These are phyloP conservation scores for Shargacucullia verbasci DNA, from an alignment of 2,888 invertebrate species.

Conservation along the genomic window DNA sequence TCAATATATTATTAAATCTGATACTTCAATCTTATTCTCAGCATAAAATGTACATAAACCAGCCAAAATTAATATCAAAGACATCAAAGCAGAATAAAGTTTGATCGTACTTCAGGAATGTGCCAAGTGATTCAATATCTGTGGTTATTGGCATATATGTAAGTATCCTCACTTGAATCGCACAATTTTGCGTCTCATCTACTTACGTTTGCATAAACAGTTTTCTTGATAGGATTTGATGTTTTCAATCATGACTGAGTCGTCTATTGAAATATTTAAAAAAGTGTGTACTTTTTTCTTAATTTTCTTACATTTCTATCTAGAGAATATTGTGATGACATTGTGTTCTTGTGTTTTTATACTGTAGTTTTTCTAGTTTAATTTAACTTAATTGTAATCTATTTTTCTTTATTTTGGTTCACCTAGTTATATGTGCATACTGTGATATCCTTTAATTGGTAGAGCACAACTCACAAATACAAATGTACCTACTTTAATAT, in stretches of 20 bases:
- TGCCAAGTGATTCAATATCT: constrained; percentile 43
- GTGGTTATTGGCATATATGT: constrained; percentile 32
- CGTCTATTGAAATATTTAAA: constrained; percentile 1
- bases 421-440: too few relatives aligned
- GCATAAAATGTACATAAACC: constrained; percentile 2
- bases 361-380: too few relatives aligned
- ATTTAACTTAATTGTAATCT: too few relatives aligned
- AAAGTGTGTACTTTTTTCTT: constrained; percentile 3
- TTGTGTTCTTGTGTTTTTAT: too few relatives aligned
- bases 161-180: constrained; percentile 26
- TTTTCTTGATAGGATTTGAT: constrained; percentile 22
- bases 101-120: constrained; percentile 29
- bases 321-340: too few relatives aligned
- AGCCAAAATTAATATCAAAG: constrained; percentile 19
- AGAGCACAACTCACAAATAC: too few relatives aligned
- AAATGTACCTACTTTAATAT: too few relatives aligned
- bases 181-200: constrained; percentile 10
- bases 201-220: constrained; percentile 6
- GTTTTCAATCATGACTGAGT: constrained; percentile 1
- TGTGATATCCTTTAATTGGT: too few relatives aligned
- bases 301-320: background rate
- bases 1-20: too few relatives aligned
- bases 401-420: too few relatives aligned
- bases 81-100: constrained; percentile 37
- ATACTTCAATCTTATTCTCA: too few relatives aligned